These are phyloP conservation scores for Muscidifurax raptorellus DNA, from an alignment of 1,140 invertebrate species.

Conservation along the genomic window DNA sequence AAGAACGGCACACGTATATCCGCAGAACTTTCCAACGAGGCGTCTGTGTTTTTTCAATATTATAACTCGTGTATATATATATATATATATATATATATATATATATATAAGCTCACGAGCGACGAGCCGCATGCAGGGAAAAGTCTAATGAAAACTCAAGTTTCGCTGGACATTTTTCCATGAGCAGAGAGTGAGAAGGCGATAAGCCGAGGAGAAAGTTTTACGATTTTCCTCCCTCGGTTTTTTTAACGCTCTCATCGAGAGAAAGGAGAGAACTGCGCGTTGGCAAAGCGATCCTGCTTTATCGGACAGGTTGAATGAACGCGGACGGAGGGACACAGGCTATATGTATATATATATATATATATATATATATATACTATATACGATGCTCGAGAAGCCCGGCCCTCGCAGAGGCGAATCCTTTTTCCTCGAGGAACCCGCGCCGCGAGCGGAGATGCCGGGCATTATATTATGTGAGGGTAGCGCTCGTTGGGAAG, in stretches of 20 bases:
- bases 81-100: too few species aligned
- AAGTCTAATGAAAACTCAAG: slow-evolving; percentile 32
- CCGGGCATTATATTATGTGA: too few species aligned
- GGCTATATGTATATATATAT: too few species aligned
- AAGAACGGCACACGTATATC: too few species aligned
- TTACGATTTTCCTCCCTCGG: slow-evolving; percentile 6
- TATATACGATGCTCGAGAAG: too few species aligned
- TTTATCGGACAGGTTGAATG: slow-evolving; percentile 29
- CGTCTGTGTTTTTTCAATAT: slow-evolving; percentile 4
- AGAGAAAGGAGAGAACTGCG: background rate
- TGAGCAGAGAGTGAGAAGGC: background rate
- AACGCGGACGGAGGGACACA: background rate
- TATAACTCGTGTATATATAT: too few species aligned
- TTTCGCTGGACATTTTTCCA: slow-evolving; percentile 16
- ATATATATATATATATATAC: too few species aligned
- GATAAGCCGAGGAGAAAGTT: slow-evolving; percentile 33
- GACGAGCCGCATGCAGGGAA: background rate
- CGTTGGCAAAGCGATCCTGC: background rate
- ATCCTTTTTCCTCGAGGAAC: slow-evolving; percentile 12
- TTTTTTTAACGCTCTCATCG: slow-evolving; percentile 26
- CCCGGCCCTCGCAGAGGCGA: background rate
- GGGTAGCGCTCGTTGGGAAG: background rate
- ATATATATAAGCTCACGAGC: too few species aligned
- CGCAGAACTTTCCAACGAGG: background rate
- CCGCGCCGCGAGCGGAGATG: background rate